Evolutionary conservation across 1,140 invertebrate genomes (phyloP).

Genomic region (Mesaphorura yosii): DNA sequence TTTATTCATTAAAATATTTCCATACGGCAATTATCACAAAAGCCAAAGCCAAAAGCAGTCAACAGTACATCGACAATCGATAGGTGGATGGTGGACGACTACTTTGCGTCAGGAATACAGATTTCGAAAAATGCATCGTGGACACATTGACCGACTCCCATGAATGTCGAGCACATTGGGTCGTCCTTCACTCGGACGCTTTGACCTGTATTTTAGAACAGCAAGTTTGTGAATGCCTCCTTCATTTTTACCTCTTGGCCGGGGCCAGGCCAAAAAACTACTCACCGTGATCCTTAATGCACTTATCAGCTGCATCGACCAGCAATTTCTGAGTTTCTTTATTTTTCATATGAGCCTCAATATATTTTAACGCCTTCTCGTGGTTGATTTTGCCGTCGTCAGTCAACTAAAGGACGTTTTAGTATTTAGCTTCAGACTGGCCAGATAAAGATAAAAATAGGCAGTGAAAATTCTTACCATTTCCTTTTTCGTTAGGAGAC

Average conservation of each 20-base stretch:
- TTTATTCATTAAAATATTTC: no score
- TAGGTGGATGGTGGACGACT: no score
- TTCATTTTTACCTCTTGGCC: slow-evolving; percentile 28
- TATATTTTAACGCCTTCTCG: slow-evolving; percentile 17
- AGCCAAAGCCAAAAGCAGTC: no score
- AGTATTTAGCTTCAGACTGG: not conserved
- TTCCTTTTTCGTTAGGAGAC: slow-evolving; percentile 11
- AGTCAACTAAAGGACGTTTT: slow-evolving; percentile 5
- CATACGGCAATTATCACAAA: no score
- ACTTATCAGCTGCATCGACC: slow-evolving; percentile 15
- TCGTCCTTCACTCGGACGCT: slow-evolving; percentile 21
- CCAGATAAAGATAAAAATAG: not conserved
- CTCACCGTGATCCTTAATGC: slow-evolving; percentile 15
- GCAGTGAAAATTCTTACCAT: slow-evolving; percentile 7
- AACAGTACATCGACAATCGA: no score
- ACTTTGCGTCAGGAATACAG: no score
- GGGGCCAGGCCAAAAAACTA: no score
- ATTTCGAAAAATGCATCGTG: slow-evolving; percentile 29
- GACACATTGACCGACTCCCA: slow-evolving; percentile 25
- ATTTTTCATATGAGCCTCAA: slow-evolving; percentile 16
- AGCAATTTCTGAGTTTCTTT: slow-evolving; percentile 9
- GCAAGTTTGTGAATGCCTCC: no score
- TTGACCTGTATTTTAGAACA: no score
- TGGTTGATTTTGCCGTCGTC: slow-evolving; percentile 14
- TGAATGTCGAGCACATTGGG: slow-evolving; percentile 24